Base-by-base conservation (phyloP, 2,797 vertebrate genomes). In the Dicrostonyx torquatus region DNA sequence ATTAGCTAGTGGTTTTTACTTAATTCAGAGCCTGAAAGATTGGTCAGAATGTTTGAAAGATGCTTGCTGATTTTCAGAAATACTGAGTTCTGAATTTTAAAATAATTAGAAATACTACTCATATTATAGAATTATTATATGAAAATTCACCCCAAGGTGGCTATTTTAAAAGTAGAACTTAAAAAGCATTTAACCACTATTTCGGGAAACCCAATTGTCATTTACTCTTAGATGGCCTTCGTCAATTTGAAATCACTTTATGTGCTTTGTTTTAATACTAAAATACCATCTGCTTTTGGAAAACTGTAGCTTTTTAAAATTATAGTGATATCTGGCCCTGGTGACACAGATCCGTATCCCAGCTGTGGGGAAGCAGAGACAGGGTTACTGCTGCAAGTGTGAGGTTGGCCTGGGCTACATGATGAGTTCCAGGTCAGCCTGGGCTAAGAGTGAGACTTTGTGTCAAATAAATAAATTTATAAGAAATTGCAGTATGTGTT, bases 121-220 rank as follows among this genome's bases (percentile, higher is more conserved):
- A 82, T 75, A n/a, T 85, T 82, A 34, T 3, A 91, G 77, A 88
- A 77, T 90, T 24, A 80, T 94, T 60, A 72, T 11, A 29, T 91
- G 11, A 88, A 90, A 86, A 14, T 62, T 89, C 14, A 85, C 34
- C 6, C 9, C 29, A 40, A 34, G 9, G 17, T 84, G 34, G n/a
- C 26, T 50, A 31, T 50, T 91, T 94, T 91, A 24, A 91, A 93
- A 94, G 76, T 75, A 83, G 66, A 70, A 90, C 12, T 94, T 40
- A 64, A 24, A 53, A 66, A 6, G 15, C 40, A 48, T 70, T 85
- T 48, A 43, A 75, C 53, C 14, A 72, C 79, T 5, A 53, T 53
- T 90, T 87, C 40, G 20, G 24, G 43, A 60, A 15, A 72, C 22
- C 7, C 60, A 76, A 6, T 78, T 58, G 34, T 53, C 14, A 26